Evolutionary conservation across 2,797 vertebrate species (phyloP), one percentile per base, ranked within the genome.

Genomic region (Rhinogobio ventralis): DNA sequence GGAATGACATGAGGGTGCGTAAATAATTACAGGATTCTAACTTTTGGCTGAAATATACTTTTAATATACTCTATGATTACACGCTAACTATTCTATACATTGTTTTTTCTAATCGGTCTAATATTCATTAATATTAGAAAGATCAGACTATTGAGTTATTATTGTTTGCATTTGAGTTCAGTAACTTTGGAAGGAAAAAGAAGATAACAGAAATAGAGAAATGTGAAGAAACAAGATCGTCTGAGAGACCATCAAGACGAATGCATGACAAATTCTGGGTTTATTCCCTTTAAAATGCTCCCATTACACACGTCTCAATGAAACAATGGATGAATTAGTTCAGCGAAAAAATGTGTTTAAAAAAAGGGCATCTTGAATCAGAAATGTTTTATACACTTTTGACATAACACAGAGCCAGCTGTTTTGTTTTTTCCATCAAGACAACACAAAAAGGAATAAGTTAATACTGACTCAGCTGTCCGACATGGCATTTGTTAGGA

Each of bases 391-490:
- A 60, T 72, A 92, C 69, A 90, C 85, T 91, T 86, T 87, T 89
- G 88, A 92, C 92, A 88, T 74, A 89, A 95, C 93, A 94, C 95
- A 96, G 94, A 92, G 89, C 95, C 95, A 95, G 94, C 94, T 95
- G 95, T 88, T 95, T 94, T 93, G 89, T 90, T 80, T 72, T 33
- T 7, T 39, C n/a, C 23, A 73, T 90, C 88, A 91, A 76, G 86
- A 89, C 88, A 93, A 92, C 89, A 89, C 85, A 90, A 90, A 90
- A 83, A 91, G 88, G 89, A 94, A 93, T 93, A 93, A 92, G 86
- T 93, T 90, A 94, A 90, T 64, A 92, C 66, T 86, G 74, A 88
- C 90, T 86, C 85, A 88, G 90, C 83, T 42, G 77, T 91, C 83
- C 23, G 69, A 83, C 81, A 76, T 57, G 55, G 66, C 13, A 55